These are phyloP conservation scores for Neodiprion fabricii DNA, from an alignment of 1,140 invertebrate genomes.

Conservation along the genomic window DNA sequence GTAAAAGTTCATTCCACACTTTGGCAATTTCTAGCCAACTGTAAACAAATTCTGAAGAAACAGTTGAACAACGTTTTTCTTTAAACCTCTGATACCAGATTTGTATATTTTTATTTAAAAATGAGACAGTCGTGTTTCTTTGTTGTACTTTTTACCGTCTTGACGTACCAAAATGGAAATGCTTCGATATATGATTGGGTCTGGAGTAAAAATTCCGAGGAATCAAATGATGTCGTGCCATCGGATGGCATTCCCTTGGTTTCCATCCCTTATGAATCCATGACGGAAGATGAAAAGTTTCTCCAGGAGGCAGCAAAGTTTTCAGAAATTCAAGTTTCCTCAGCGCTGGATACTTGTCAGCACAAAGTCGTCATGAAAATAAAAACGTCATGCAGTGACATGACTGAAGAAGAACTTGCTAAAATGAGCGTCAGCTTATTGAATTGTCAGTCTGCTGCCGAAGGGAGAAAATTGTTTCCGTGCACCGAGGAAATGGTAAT, in stretches of 20 bases:
- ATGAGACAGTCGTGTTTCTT: background rate
- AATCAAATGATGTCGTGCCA: constrained; percentile 31
- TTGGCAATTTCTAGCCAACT: no score
- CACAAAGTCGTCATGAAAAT: constrained; percentile 71
- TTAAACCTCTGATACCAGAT: background rate
- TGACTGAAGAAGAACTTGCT: constrained; percentile 72
- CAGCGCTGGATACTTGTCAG: constrained; percentile 70
- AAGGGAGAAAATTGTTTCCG: constrained; percentile 67
- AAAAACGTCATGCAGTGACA: constrained; percentile 62
- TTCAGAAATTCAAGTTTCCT: constrained; percentile 63
- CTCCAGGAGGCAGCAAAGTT: constrained; percentile 68
- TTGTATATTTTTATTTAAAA: background rate
- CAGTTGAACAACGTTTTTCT: no score
- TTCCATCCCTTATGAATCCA: constrained; percentile 67
- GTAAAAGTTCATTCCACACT: no score
- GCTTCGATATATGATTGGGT: constrained; percentile 52
- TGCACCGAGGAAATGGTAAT: constrained; percentile 70
- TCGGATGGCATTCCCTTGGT: constrained; percentile 51
- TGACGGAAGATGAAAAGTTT: constrained; percentile 71
- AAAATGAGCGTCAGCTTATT: constrained; percentile 73
- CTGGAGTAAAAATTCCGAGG: constrained; percentile 39
- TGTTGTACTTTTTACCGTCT: background rate
- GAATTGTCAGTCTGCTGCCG: constrained; percentile 72
- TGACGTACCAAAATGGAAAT: background rate
- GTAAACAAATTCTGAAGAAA: no score